Conservation (phyloP, 2,113 vertebrate species). For the Chaenocephalus aceratus region DNA sequence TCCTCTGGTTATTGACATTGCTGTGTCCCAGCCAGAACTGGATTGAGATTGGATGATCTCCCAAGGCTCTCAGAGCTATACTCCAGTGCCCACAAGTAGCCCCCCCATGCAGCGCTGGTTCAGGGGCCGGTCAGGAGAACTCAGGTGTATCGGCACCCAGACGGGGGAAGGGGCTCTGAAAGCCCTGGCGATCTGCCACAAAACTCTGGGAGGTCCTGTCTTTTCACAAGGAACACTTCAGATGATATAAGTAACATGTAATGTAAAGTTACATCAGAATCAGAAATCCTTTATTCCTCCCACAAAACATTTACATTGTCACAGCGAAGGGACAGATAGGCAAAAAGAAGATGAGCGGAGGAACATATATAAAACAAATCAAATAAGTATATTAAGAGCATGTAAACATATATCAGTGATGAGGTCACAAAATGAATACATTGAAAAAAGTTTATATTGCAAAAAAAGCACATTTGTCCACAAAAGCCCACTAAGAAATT, state of each 20-base stretch:
- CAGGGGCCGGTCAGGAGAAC: slow-evolving; percentile 71
- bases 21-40: not conserved
- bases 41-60: not conserved
- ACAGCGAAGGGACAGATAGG: too few relatives aligned
- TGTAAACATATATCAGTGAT: too few relatives aligned
- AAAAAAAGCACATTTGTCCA: not conserved
- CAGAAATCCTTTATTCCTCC: too few relatives aligned
- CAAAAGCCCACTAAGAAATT: not conserved
- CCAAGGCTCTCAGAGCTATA: slow-evolving; percentile 32
- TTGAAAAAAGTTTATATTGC: too few relatives aligned
- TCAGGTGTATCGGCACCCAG: slow-evolving; percentile 63
- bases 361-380: too few relatives aligned
- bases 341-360: too few relatives aligned
- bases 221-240: not conserved
- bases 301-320: too few relatives aligned
- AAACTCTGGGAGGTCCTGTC: slow-evolving; percentile 43
- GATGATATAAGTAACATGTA: not conserved
- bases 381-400: too few relatives aligned
- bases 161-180: not conserved
- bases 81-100: slow-evolving; percentile 62
- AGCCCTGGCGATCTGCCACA: slow-evolving; percentile 37
- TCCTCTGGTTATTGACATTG: not conserved
- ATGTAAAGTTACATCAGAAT: too few relatives aligned
- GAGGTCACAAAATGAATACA: too few relatives aligned
- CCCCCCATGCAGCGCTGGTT: slow-evolving; percentile 55